These are phyloP conservation scores for Antennarius striatus DNA, from an alignment of 2,113 vertebrate genomes.

Conservation along the genomic window DNA sequence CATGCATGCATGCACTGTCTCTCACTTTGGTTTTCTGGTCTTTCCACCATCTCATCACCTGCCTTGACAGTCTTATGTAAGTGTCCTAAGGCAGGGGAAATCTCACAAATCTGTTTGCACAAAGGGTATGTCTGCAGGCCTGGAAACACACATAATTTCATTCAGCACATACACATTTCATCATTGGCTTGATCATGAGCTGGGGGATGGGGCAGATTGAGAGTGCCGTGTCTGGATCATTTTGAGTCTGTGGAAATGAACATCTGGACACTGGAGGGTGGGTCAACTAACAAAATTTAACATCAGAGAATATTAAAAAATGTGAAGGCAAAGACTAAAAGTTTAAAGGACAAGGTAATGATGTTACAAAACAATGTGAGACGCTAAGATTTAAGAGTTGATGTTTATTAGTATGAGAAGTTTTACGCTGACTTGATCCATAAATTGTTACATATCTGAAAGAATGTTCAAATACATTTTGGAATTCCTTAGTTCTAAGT, in stretches of 20 bases:
- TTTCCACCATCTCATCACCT: constrained; percentile 51
- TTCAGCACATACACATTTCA: constrained; percentile 9
- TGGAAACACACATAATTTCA: constrained; percentile 26
- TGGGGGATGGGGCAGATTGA: constrained; percentile 45
- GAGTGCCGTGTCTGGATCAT: constrained; percentile 61
- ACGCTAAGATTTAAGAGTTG: no score
- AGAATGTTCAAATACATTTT: no score
- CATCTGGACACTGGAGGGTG: constrained; percentile 48
- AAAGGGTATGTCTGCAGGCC: constrained; percentile 21
- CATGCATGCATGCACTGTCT: constrained; percentile 17
- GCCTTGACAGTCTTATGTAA: constrained; percentile 62
- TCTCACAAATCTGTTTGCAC: constrained; percentile 26
- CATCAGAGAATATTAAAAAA: constrained; percentile 20
- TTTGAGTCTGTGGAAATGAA: constrained; percentile 50
- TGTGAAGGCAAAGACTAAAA: not conserved
- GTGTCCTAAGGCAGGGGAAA: constrained; percentile 42
- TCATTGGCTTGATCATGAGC: constrained; percentile 37
- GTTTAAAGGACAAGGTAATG: no score
- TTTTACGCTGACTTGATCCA: no score
- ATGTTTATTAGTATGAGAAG: no score
- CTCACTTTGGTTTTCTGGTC: constrained; percentile 44
- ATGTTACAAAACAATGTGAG: no score
- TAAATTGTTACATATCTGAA: no score
- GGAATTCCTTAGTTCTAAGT: no score
- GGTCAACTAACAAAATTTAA: constrained; percentile 34